A percentile compares a stretch with the other conserved stretches of the same genome.
Evolutionary conservation across 2,113 vertebrate genomes (phyloP).

Genomic region (Turdus rufiventris): DNA sequence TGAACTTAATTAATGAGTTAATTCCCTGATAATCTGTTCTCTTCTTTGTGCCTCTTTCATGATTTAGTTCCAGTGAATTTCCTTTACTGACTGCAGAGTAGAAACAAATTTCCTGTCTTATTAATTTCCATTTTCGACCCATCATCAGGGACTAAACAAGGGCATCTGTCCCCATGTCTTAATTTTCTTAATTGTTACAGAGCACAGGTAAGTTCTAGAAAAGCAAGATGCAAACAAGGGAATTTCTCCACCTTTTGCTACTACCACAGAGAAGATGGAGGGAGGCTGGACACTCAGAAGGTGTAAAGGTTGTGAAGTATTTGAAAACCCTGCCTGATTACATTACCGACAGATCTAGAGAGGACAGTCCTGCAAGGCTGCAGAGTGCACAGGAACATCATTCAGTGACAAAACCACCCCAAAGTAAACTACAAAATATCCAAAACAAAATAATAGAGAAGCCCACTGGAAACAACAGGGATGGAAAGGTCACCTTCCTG

Average conservation of each 20-base stretch:
- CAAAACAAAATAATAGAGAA: neutral
- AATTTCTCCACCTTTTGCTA: neutral
- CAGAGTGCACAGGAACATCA: neutral
- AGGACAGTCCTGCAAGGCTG: neutral
- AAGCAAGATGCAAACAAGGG: neutral
- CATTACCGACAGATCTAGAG: neutral
- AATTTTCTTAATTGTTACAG: neutral
- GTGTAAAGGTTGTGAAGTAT: neutral
- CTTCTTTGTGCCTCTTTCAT: neutral
- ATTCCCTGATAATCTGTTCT: conserved; percentile 20
- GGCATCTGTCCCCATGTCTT: neutral
- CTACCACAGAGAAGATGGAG: neutral
- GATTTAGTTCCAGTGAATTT: conserved; percentile 59
- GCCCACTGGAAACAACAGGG: neutral
- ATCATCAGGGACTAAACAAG: neutral
- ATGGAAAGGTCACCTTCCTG: neutral
- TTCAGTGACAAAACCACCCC: neutral
- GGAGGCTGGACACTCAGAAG: neutral
- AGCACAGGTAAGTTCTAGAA: neutral
- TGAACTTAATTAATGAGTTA: conserved; percentile 41
- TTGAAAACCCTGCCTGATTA: neutral
- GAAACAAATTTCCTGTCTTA: conserved; percentile 18
- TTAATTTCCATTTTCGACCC: conserved; percentile 19
- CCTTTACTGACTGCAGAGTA: neutral
- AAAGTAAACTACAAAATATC: neutral